phyloP scores from a whole-genome alignment of 1,140 invertebrate genomes.

The Pectinophora gossypiella region DNA sequence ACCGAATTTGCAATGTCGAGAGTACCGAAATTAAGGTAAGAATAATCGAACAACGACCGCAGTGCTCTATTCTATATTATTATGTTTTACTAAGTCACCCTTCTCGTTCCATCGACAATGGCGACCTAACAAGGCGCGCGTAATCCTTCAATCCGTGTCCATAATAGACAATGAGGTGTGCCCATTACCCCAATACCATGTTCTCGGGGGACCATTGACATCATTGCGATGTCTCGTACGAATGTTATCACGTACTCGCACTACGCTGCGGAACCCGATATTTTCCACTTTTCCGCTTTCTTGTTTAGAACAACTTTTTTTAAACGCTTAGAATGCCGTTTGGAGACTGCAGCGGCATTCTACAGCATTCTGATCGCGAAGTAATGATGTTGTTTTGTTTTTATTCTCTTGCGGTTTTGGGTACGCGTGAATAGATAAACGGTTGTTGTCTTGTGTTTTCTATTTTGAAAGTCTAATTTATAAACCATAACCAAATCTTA shows the following conservation, averaged over 20 bases:
- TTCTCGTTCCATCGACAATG: no score
- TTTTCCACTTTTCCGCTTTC: conserved; percentile 46
- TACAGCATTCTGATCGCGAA: not conserved
- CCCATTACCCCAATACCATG: not conserved
- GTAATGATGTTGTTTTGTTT: not conserved
- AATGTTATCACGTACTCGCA: conserved; percentile 33
- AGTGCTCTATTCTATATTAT: no score
- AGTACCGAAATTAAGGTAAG: no score
- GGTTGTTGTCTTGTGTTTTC: no score
- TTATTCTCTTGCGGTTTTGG: not conserved
- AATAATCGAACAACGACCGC: no score
- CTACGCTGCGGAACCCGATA: conserved; percentile 7
- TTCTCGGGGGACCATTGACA: not conserved
- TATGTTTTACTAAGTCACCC: no score
- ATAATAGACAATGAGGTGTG: not conserved
- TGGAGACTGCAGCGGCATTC: not conserved
- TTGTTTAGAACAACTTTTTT: conserved; percentile 13
- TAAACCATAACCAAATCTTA: no score
- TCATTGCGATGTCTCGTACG: not conserved
- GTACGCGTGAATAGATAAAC: no score
- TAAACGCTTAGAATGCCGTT: not conserved
- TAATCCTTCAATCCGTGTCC: not conserved
- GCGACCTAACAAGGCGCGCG: no score
- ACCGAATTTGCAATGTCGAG: no score
- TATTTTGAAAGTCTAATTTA: no score